A percentile compares a stretch with the other conserved stretches of the same genome.
phyloP scores from a whole-genome alignment of 2,888 invertebrate genomes.

The Abrostola triplasia region DNA sequence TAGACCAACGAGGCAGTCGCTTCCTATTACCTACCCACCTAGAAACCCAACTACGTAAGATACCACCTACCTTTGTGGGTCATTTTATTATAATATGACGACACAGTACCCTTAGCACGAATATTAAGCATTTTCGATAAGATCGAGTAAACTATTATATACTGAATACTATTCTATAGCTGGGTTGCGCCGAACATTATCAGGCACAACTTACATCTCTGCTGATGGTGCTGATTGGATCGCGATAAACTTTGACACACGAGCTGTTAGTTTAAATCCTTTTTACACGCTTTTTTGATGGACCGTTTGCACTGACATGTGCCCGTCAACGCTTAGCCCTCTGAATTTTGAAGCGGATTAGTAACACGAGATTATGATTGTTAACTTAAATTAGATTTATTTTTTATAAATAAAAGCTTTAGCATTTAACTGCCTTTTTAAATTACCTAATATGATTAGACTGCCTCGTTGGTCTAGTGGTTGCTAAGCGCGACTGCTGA shows the following conservation, averaged over 20 bases:
- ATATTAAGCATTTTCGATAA: neutral
- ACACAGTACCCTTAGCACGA: too few species aligned
- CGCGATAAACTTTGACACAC: constrained; percentile 43
- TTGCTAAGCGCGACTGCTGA: too few species aligned
- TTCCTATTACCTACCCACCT: neutral
- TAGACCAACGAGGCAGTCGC: too few species aligned
- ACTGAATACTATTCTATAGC: too few species aligned
- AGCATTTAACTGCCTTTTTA: too few species aligned
- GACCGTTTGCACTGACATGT: constrained; percentile 28
- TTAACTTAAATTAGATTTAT: constrained; percentile 13
- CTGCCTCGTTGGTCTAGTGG: too few species aligned
- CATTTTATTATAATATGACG: constrained; percentile 4
- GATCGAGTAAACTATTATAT: too few species aligned
- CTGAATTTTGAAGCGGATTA: constrained; percentile 16
- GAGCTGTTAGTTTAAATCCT: constrained; percentile 41
- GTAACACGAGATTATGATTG: constrained; percentile 39
- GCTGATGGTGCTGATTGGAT: constrained; percentile 36
- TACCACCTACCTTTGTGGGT: constrained; percentile 3
- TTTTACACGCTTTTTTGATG: constrained; percentile 51
- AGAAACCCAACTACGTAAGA: neutral
- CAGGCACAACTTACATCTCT: constrained; percentile 15
- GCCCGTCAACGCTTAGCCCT: constrained; percentile 25
- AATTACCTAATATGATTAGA: too few species aligned
- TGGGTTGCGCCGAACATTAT: constrained; percentile 9
- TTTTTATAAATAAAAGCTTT: neutral